Evolutionary conservation across 2,888 invertebrate genomes (phyloP).

Genomic region (Drosophila rubida): DNA sequence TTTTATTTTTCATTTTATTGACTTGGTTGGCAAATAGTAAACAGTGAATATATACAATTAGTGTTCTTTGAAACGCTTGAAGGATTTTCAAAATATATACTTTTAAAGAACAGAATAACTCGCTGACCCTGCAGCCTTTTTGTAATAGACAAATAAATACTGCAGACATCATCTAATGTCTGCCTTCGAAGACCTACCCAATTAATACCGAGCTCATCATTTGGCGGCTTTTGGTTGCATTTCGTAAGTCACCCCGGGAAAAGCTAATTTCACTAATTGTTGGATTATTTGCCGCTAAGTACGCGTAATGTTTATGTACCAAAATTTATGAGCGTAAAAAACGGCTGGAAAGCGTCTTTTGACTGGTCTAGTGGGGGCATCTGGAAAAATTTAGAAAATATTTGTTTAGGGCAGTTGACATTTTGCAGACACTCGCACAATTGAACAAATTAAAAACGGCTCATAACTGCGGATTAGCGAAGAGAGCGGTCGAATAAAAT

Average conservation of each 20-base stretch:
- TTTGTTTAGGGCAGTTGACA: conserved; percentile 44
- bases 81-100: background rate
- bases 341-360: conserved; percentile 23
- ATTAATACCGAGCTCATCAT: conserved; percentile 4
- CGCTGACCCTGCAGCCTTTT: background rate
- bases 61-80: too few species aligned
- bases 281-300: conserved; percentile 59
- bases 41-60: too few species aligned
- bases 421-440: conserved; percentile 62
- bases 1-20: too few species aligned
- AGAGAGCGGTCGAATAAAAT: conserved; percentile 18
- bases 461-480: conserved; percentile 62
- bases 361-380: conserved; percentile 46
- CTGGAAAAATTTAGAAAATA: conserved; percentile 55
- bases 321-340: conserved; percentile 66
- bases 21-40: too few species aligned
- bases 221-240: background rate
- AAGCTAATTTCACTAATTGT: conserved; percentile 71
- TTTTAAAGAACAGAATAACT: background rate
- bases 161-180: background rate
- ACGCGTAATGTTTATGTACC: conserved; percentile 42
- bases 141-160: background rate
- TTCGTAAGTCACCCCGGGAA: conserved; percentile 20
- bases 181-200: background rate
- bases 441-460: conserved; percentile 46